Evolutionary conservation across 2,888 invertebrate genomes (phyloP), one percentile per base, ranked within the genome.

Genomic region (Pherbina coryleti): DNA sequence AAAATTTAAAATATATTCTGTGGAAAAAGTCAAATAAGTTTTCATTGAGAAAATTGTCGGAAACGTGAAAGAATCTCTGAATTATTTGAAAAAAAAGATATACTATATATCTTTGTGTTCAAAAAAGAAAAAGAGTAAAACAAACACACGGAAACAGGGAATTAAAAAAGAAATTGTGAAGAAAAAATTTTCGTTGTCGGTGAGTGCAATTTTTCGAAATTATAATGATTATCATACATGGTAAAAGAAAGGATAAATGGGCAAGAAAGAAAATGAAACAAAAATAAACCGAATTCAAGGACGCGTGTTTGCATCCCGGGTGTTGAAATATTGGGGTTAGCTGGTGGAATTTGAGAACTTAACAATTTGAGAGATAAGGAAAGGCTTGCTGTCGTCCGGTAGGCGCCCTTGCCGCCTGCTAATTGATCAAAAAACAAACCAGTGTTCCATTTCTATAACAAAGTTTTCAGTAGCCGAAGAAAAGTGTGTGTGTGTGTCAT

Each of bases 11-110:
- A 60, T 34, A 44, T 69, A 22, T 25, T 69, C 69, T 51, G 31
- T 70, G 64, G 9, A 5, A 34, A 66, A 51, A 53, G 53, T 74
- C n/a, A 51, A 74, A 66, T 51, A 55, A 79, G 77, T 78, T 76
- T 79, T 79, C 79, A 79, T 79, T 79, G 79, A 79, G 51, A 78
- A 78, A 70, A 74, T 79, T 70, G 75, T 79, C 76, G 55, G 73
- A 75, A 71, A 70, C 74, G 71, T 75, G 69, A 75, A 79, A 77
- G 72, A 71, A 73, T 37, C 66, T 44, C 66, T 62, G 73, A 79
- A 78, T 74, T 78, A 72, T 76, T 72, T 34, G 25, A 76, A 55
- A 22, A 51, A 72, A 74, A 60, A 34, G 28, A 62, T 73, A 28
- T 53, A 73, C 25, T 62, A 60, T 44, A 72, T 37, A 72, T 34